phyloP scores from a whole-genome alignment of 2,113 vertebrate genomes.

The Rafetus swinhoei region DNA sequence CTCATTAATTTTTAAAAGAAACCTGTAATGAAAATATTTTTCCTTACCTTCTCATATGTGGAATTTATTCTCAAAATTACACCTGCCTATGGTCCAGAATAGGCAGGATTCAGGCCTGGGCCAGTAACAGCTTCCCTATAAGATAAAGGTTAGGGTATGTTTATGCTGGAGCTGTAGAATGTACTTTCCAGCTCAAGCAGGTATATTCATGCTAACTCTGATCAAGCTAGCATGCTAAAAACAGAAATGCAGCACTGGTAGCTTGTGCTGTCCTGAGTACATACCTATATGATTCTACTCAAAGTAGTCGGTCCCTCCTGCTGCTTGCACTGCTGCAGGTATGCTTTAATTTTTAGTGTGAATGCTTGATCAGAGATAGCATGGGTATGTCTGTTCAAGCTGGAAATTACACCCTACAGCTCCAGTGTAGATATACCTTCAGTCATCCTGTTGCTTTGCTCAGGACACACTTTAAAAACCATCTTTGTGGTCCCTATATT shows the following conservation, averaged over 20 bases:
- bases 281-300: too few relatives aligned
- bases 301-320: too few relatives aligned
- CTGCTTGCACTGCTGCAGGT: too few relatives aligned
- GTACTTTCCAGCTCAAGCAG: too few relatives aligned
- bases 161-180: background rate
- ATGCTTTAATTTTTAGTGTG: too few relatives aligned
- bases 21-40: background rate
- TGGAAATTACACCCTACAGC: background rate
- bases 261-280: too few relatives aligned
- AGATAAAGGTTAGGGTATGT: background rate
- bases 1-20: background rate
- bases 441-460: background rate
- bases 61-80: background rate
- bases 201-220: too few relatives aligned
- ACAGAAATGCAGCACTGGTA: too few relatives aligned
- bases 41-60: fast-evolving
- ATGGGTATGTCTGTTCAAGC: background rate
- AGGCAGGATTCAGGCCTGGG: background rate
- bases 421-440: background rate
- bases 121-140: background rate
- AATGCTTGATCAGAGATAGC: too few relatives aligned
- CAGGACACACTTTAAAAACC: background rate
- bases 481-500: background rate
- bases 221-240: too few relatives aligned
- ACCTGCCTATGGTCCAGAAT: background rate